These are phyloP conservation scores for Hyphantria cunea DNA, from an alignment of 1,140 invertebrate species.

Conservation along the genomic window DNA sequence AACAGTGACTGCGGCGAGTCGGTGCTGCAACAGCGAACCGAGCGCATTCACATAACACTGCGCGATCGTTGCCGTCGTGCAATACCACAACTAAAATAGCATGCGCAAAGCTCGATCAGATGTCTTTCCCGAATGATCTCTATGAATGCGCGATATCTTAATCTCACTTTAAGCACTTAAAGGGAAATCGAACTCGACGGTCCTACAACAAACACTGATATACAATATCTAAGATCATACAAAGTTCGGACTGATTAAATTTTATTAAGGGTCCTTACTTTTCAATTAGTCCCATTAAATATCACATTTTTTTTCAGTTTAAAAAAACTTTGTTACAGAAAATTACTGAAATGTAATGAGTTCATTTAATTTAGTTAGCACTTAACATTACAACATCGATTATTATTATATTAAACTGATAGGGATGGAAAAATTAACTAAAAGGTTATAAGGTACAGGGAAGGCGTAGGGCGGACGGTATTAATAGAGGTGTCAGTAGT, in stretches of 20 bases:
- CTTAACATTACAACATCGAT: background rate
- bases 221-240: slow-evolving; percentile 18
- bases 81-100: slow-evolving; percentile 48
- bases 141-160: no score
- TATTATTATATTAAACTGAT: background rate
- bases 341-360: no score
- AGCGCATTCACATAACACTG: slow-evolving; percentile 30
- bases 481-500: slow-evolving; percentile 69
- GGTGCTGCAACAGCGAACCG: slow-evolving; percentile 29
- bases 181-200: slow-evolving; percentile 38
- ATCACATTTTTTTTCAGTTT: background rate
- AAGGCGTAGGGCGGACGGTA: slow-evolving; percentile 56
- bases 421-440: slow-evolving; percentile 18
- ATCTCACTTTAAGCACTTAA: no score
- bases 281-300: background rate
- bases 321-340: no score
- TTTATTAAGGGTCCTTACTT: background rate
- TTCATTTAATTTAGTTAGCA: background rate
- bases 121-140: slow-evolving; percentile 24
- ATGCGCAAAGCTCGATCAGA: slow-evolving; percentile 39
- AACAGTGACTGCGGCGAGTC: slow-evolving; percentile 25
- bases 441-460: slow-evolving; percentile 45
- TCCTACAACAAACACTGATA: background rate
- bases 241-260: background rate
- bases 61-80: slow-evolving; percentile 22